Conservation (phyloP, 2,797 vertebrate genomes). For the Acrocephalus scirpaceus region DNA sequence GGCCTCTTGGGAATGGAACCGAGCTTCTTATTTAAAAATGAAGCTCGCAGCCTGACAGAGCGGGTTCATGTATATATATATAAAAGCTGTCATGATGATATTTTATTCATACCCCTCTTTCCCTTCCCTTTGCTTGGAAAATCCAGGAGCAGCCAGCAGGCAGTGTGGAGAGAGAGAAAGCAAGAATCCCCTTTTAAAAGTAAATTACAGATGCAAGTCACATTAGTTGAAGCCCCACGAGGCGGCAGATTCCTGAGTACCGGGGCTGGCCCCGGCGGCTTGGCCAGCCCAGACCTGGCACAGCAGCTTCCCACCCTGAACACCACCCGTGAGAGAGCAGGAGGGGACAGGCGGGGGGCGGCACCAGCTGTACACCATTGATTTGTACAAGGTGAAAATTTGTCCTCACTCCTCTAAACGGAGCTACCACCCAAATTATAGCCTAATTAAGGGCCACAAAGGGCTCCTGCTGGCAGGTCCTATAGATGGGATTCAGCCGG, state of each 20-base stretch:
- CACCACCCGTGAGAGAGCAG: not conserved
- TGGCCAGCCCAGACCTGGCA: not conserved
- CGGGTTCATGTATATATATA: constrained; percentile 57
- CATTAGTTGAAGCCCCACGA: constrained; percentile 47
- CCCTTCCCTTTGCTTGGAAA: constrained; percentile 67
- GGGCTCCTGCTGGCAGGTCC: not conserved
- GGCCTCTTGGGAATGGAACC: constrained; percentile 34
- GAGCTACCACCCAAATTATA: constrained; percentile 17
- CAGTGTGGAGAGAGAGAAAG: constrained; percentile 47
- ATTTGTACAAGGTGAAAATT: not conserved
- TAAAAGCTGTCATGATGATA: constrained; percentile 66
- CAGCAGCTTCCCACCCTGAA: not conserved
- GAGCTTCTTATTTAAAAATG: constrained; percentile 66
- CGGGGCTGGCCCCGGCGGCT: not conserved
- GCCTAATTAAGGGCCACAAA: not conserved
- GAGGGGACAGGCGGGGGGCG: not conserved
- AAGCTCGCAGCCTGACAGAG: constrained; percentile 53
- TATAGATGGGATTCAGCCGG: not conserved
- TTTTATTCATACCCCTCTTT: constrained; percentile 73
- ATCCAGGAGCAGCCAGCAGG: constrained; percentile 65
- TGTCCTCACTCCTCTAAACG: not conserved
- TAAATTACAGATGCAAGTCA: constrained; percentile 71
- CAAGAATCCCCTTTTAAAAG: constrained; percentile 66
- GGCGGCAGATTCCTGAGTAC: not conserved
- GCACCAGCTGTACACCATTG: not conserved